A percentile compares a stretch with the other conserved stretches of the same genome.
Conservation (phyloP, 2,888 invertebrate species). For the Himalopsyche anomala region DNA sequence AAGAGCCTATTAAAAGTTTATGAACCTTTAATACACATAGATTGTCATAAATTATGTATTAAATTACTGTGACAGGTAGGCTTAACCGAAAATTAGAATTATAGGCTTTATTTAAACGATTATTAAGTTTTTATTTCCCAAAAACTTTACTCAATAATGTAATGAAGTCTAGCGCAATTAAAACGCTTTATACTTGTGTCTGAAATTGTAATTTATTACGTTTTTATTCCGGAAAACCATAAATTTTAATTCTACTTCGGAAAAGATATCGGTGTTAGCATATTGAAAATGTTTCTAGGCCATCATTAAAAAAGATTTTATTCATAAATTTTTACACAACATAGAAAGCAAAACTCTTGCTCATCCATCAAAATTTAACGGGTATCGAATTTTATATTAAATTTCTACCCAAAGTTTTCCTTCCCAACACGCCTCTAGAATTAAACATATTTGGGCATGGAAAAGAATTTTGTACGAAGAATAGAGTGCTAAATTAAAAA, state of each 20-base stretch:
- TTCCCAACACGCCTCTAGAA: conserved; percentile 36
- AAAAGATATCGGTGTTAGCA: conserved; percentile 35
- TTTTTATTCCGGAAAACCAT: conserved; percentile 27
- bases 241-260: conserved; percentile 15
- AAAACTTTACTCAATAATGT: neutral
- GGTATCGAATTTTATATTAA: conserved; percentile 64
- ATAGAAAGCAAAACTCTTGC: conserved; percentile 50
- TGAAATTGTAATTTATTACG: conserved; percentile 37
- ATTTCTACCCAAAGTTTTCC: conserved; percentile 59
- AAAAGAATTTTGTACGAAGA: conserved; percentile 17
- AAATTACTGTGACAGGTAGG: no score
- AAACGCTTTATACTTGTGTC: neutral
- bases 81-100: no score
- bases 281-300: conserved; percentile 35
- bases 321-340: conserved; percentile 53
- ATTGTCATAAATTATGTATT: no score
- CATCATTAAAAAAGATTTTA: conserved; percentile 44
- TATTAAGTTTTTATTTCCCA: no score
- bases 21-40: no score
- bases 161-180: neutral
- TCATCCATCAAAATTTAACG: conserved; percentile 63
- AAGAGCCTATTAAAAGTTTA: no score
- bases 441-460: conserved; percentile 32
- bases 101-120: no score
- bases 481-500: conserved; percentile 6